A percentile compares a stretch with the other conserved stretches of the same genome.
These are phyloP conservation scores for Sminthurinus aureus DNA, from an alignment of 2,888 invertebrate genomes.

Conservation along the genomic window DNA sequence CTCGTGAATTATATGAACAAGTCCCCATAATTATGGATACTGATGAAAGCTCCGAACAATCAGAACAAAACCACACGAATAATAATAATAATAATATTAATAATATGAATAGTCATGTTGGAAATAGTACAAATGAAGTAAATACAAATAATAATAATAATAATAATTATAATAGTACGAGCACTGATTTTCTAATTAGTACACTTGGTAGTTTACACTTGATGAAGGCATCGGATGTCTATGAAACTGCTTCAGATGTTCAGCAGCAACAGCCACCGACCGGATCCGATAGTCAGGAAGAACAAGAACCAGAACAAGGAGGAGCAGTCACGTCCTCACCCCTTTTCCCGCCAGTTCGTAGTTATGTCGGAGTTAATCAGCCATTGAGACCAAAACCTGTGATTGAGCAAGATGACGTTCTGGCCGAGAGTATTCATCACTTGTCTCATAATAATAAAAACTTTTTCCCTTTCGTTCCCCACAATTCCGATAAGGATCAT, in stretches of 20 bases:
- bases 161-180: conserved; percentile 37
- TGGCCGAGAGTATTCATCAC: not conserved
- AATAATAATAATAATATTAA: conserved; percentile 19
- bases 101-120: conserved; percentile 15
- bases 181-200: conserved; percentile 55
- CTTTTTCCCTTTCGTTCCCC: conserved; percentile 12
- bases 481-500: not conserved
- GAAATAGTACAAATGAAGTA: not conserved
- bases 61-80: not conserved
- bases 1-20: conserved; percentile 34
- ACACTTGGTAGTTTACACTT: conserved; percentile 56
- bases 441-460: conserved; percentile 2
- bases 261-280: not conserved
- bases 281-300: not conserved
- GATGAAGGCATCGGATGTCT: conserved; percentile 46
- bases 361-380: conserved; percentile 78
- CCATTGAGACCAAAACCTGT: conserved; percentile 73
- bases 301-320: not conserved
- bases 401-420: conserved; percentile 63
- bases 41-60: conserved; percentile 6
- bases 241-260: conserved; percentile 17
- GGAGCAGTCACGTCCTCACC: conserved; percentile 35
- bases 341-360: conserved; percentile 71
- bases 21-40: conserved; percentile 24
- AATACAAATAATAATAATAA: not conserved